These are phyloP conservation scores for Lasioglossum zephyrum DNA, from an alignment of 2,888 invertebrate species.

Conservation along the genomic window DNA sequence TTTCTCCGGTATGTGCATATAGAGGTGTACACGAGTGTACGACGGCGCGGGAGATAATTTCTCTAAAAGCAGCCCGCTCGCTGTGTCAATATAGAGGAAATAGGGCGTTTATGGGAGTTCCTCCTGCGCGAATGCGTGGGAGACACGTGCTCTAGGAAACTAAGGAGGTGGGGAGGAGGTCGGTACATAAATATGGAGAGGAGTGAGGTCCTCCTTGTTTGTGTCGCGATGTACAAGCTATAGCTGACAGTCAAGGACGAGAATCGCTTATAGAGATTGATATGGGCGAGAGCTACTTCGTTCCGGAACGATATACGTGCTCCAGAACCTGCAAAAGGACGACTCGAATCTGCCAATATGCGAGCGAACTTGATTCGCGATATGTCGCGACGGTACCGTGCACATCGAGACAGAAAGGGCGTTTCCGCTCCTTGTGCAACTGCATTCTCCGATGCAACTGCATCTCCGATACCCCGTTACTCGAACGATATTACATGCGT, in stretches of 20 bases:
- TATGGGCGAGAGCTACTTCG: conserved; percentile 19
- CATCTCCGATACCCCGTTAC: neutral
- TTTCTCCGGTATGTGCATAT: neutral
- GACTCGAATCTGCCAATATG: conserved; percentile 9
- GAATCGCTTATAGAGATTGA: conserved; percentile 17
- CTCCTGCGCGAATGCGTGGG: neutral
- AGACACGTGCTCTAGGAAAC: conserved; percentile 11
- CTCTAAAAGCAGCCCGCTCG: conserved; percentile 11
- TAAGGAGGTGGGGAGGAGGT: neutral
- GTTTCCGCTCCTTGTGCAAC: neutral
- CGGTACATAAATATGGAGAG: conserved; percentile 9
- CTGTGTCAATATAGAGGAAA: conserved; percentile 2
- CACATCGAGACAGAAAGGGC: neutral
- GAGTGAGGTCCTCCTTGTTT: neutral
- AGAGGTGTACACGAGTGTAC: neutral
- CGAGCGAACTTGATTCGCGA: neutral
- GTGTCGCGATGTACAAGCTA: conserved; percentile 4
- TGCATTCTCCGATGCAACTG: neutral
- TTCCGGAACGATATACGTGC: conserved; percentile 8
- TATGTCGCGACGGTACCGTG: neutral
- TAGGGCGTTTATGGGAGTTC: conserved; percentile 4
- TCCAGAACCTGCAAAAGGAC: neutral
- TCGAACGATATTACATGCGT: neutral
- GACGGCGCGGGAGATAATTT: neutral
- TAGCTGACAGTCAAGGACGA: neutral